Percentiles rank a stretch among this genome's conserved stretches.
Evolutionary conservation across 2,888 invertebrate genomes (phyloP).

Genomic region (Panzeria rudis): DNA sequence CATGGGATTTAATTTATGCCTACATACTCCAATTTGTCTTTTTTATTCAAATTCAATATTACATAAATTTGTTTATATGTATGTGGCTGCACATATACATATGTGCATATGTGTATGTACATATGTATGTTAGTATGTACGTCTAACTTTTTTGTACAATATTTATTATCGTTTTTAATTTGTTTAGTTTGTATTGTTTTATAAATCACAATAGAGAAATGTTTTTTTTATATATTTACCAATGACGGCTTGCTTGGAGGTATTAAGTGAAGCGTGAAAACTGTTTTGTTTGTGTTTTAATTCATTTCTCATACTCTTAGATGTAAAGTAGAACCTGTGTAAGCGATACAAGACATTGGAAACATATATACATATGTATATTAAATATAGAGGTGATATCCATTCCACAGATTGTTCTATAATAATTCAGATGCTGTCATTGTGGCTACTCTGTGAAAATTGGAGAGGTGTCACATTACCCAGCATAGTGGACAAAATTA

Average conservation of each 20-base stretch:
- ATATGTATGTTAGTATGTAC: not conserved
- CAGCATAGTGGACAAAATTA: too few relatives aligned
- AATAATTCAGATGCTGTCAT: too few relatives aligned
- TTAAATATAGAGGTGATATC: too few relatives aligned
- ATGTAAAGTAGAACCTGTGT: slow-evolving; percentile 30
- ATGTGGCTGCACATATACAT: not conserved
- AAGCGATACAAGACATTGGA: not conserved
- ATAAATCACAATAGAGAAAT: slow-evolving; percentile 52
- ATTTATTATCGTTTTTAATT: not conserved
- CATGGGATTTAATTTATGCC: slow-evolving; percentile 43
- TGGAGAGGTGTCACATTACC: too few relatives aligned
- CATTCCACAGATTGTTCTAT: too few relatives aligned
- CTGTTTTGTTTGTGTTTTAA: slow-evolving; percentile 29
- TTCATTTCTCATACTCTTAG: not conserved
- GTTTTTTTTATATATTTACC: slow-evolving; percentile 20
- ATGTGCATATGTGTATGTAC: too few relatives aligned
- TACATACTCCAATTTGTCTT: slow-evolving; percentile 42
- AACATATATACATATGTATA: too few relatives aligned
- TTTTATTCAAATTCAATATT: slow-evolving; percentile 31
- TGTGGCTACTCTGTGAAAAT: too few relatives aligned
- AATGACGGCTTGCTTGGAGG: not conserved
- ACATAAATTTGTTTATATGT: slow-evolving; percentile 49
- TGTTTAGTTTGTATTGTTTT: slow-evolving; percentile 23
- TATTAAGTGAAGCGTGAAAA: slow-evolving; percentile 59
- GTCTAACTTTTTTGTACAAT: not conserved